Conservation (phyloP, 2,797 vertebrate genomes). For the Petrocephalus schoutedeni region DNA sequence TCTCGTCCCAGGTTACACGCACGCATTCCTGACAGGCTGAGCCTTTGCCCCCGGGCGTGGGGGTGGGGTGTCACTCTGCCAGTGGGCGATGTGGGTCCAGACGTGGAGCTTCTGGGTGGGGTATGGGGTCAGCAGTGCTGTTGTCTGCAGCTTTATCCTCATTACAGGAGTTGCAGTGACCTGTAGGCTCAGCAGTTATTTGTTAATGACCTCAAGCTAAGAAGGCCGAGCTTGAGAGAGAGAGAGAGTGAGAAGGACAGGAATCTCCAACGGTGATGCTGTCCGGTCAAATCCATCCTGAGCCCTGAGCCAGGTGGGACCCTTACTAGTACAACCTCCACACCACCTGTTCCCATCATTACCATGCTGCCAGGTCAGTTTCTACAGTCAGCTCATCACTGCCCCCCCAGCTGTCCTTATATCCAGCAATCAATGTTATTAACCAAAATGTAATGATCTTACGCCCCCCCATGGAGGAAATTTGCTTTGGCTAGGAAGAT, state of each 20-base stretch:
- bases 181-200: constrained; percentile 30
- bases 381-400: constrained; percentile 21
- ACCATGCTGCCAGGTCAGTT: constrained; percentile 23
- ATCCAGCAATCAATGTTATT: background rate
- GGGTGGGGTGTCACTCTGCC: background rate
- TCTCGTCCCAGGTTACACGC: background rate
- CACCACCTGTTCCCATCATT: background rate
- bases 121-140: background rate
- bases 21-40: background rate
- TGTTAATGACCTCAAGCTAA: constrained; percentile 39
- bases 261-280: background rate
- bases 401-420: background rate
- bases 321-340: background rate
- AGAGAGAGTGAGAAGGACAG: background rate
- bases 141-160: background rate
- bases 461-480: background rate
- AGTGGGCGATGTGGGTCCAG: background rate
- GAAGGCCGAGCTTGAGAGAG: background rate
- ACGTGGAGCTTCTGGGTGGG: background rate
- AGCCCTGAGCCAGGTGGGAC: background rate
- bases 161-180: background rate
- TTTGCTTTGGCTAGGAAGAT: background rate
- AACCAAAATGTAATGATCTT: background rate
- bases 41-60: background rate
- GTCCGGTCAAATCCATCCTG: background rate